Evolutionary conservation across 2,888 invertebrate genomes (phyloP), one percentile per base, ranked within the genome.

Genomic region (Auanema sp.): DNA sequence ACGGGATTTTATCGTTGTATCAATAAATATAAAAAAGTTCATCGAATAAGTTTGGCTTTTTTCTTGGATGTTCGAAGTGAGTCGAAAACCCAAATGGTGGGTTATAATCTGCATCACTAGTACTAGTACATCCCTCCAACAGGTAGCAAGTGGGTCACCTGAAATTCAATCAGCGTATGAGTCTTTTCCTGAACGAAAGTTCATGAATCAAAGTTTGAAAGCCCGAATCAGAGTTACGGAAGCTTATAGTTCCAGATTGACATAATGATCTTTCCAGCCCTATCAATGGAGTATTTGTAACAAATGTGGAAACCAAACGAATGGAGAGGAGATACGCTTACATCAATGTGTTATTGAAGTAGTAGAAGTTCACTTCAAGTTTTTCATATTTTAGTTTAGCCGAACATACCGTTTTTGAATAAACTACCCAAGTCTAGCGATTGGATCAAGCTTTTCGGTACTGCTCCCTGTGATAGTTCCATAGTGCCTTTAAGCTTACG

Each of bases 1-100:
- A 60, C 69, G n/a, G 72, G 72, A 10, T 69, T 64, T 49, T 72
- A 70, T 47, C 53, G 72, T 41, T 72, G 72, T 47, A 64, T 68
- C 23, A 72, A 72, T 58, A 47, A 49, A 8, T 33, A 33, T 8
- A 33, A 33, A 33, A 33, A 33, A 33, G 33, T 33, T 3, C 33
- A 33, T 8, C 3, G 33, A 8, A 33, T 33, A 33, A 33, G 33
- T 33, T 8, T 33, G 4, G 3, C 33, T 5, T 33, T 5, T 33
- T 33, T 33, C 33, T 8, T 33, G 3, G 33, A 33, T 33, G 33
- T 33, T 33, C 33, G 8, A 8, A 33, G 33, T 33, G 4, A 33
- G 33, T 3, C 33, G 4, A 33, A 33, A 33, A 5, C 33, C 33
- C 33, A 8, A 33, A 5, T 33, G 33, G 33, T 33, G n/a, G n/a